These are phyloP conservation scores for Podargus strigoides DNA, from an alignment of 2,797 vertebrate species.

Conservation along the genomic window DNA sequence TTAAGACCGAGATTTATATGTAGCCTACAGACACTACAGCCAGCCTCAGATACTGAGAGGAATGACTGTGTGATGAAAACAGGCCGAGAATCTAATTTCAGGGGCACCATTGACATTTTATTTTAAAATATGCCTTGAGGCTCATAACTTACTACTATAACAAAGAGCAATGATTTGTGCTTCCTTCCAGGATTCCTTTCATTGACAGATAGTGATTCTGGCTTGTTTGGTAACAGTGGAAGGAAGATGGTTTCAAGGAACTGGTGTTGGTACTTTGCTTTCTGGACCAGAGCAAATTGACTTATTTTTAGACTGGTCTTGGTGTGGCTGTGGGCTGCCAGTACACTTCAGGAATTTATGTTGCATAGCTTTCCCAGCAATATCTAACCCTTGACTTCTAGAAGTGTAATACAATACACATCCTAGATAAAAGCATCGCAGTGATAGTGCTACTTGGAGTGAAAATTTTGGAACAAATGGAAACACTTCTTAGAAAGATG, in stretches of 20 bases:
- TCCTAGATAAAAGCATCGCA: slow-evolving; percentile 26
- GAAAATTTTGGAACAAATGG: slow-evolving; percentile 18
- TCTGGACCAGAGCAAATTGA: neutral
- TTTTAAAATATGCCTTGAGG: neutral
- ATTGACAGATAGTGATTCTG: neutral
- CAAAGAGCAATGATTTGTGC: neutral
- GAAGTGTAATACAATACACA: slow-evolving; percentile 20
- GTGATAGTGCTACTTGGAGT: slow-evolving; percentile 18
- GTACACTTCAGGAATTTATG: slow-evolving; percentile 16
- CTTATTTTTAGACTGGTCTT: slow-evolving; percentile 52
- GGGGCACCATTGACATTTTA: neutral
- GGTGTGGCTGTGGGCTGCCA: neutral
- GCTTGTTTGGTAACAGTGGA: neutral
- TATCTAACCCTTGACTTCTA: slow-evolving; percentile 33
- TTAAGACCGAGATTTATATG: neutral
- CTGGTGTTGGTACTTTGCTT: neutral
- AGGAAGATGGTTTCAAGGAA: neutral
- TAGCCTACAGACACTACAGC: neutral
- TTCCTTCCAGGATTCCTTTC: neutral
- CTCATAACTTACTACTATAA: neutral
- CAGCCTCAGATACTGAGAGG: neutral
- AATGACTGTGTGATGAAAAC: neutral
- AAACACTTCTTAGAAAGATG: slow-evolving; percentile 35
- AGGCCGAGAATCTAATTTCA: neutral
- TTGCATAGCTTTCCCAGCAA: slow-evolving; percentile 31